Evolutionary conservation across 2,888 invertebrate genomes (phyloP).

Genomic region (Scaptomyza tumidula): DNA sequence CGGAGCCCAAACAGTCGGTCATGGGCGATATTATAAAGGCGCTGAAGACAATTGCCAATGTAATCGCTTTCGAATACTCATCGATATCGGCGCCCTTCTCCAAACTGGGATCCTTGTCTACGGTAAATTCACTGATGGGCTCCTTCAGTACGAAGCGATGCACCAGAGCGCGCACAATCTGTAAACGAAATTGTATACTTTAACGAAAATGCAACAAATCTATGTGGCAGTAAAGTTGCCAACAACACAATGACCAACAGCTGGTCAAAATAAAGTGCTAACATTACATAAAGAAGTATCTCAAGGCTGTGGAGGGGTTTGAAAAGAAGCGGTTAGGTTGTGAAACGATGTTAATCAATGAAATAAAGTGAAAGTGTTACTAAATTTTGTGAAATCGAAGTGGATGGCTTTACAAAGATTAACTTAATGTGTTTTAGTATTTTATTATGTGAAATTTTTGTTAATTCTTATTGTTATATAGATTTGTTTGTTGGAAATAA

Average conservation of each 20-base stretch:
- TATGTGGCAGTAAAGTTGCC: constrained; percentile 25
- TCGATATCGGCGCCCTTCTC: constrained; percentile 84
- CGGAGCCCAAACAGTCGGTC: constrained; percentile 93
- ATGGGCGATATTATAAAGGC: constrained; percentile 91
- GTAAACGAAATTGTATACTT: constrained; percentile 24
- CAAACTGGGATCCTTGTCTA: constrained; percentile 83
- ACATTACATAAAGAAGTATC: constrained; percentile 35
- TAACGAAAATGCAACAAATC: constrained; percentile 13
- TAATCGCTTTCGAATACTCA: constrained; percentile 83
- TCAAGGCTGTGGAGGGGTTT: constrained; percentile 15
- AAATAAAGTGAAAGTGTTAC: constrained; percentile 1
- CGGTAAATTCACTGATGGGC: constrained; percentile 83
- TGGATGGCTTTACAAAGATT: not conserved
- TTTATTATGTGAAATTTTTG: no score
- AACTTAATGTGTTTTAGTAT: no score
- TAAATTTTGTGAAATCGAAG: not conserved
- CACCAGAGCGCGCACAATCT: constrained; percentile 84
- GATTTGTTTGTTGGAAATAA: not conserved
- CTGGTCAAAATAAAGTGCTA: constrained; percentile 42
- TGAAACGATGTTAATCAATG: not conserved
- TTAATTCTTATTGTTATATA: no score
- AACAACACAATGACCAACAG: constrained; percentile 15
- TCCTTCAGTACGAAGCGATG: constrained; percentile 84
- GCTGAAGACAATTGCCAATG: constrained; percentile 87
- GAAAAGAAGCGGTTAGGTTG: not conserved